A percentile compares a stretch with the other conserved stretches of the same genome.
These are phyloP conservation scores for Periophthalmodon schlosseri DNA, from an alignment of 2,113 vertebrate species.

Conservation along the genomic window DNA sequence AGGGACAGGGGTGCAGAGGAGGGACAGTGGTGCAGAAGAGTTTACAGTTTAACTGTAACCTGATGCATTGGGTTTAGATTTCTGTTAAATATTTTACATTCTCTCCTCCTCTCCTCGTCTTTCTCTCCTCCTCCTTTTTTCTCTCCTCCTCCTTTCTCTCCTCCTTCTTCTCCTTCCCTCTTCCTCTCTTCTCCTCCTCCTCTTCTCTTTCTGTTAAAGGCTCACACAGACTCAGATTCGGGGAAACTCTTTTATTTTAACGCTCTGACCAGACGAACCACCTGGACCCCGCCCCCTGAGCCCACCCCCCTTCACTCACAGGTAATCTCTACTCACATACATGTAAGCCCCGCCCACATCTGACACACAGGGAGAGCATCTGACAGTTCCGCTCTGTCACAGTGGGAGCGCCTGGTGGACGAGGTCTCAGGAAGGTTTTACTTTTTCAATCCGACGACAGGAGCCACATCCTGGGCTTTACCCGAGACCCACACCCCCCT, in stretches of 20 bases:
- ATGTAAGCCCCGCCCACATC: conserved; percentile 9
- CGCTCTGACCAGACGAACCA: conserved; percentile 77
- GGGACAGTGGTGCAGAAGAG: too few relatives aligned
- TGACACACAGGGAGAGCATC: too few relatives aligned
- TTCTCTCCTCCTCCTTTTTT: not conserved
- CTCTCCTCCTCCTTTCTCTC: too few relatives aligned
- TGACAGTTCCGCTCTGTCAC: not conserved
- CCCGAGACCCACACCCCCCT: not conserved
- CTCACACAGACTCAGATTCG: conserved; percentile 77
- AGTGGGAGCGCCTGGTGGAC: not conserved
- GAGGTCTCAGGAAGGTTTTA: not conserved
- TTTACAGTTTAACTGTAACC: too few relatives aligned
- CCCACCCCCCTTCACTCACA: conserved; percentile 57
- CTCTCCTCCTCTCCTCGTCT: too few relatives aligned
- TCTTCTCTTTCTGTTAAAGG: conserved; percentile 11
- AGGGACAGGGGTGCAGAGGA: too few relatives aligned
- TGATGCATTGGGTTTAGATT: too few relatives aligned
- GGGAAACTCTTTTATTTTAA: conserved; percentile 85
- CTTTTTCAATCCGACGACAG: not conserved
- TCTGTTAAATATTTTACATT: too few relatives aligned
- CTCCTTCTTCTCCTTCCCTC: not conserved
- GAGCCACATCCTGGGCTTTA: not conserved
- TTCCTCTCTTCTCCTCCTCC: not conserved
- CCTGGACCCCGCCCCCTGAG: conserved; percentile 77
- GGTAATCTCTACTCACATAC: conserved; percentile 16